Conservation (phyloP, 1,140 invertebrate species). For the Drosophila sturtevanti region DNA sequence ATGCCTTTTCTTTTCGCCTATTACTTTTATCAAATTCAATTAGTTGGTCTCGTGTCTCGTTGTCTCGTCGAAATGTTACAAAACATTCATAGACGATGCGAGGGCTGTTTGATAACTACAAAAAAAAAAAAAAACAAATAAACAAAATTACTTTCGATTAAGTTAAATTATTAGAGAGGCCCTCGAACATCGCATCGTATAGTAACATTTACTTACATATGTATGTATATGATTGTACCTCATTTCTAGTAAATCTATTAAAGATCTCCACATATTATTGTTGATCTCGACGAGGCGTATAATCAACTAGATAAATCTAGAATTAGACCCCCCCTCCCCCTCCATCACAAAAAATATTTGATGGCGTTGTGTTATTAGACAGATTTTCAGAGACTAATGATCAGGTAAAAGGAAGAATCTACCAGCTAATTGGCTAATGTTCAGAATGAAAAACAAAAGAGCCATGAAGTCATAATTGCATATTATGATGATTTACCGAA, state of each 20-base stretch:
- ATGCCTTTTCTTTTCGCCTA: conserved; percentile 22
- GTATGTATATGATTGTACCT: neutral
- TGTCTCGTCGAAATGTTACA: conserved; percentile 1
- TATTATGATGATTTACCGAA: conserved; percentile 7
- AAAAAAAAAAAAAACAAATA: too few species aligned
- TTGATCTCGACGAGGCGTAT: conserved; percentile 41
- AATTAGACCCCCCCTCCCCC: too few species aligned
- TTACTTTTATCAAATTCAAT: conserved; percentile 69
- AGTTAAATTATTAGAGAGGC: too few species aligned
- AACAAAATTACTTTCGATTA: neutral
- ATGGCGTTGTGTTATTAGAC: conserved; percentile 36
- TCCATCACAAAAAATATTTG: conserved; percentile 22
- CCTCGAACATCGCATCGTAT: too few species aligned
- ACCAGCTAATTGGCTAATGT: conserved; percentile 44
- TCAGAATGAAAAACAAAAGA: conserved; percentile 5
- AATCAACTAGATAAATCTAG: conserved; percentile 60
- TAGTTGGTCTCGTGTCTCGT: conserved; percentile 30
- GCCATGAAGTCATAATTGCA: conserved; percentile 49
- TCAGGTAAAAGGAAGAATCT: conserved; percentile 44
- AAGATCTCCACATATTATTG: neutral
- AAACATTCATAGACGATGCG: neutral
- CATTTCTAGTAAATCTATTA: neutral
- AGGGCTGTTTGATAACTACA: neutral
- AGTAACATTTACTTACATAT: too few species aligned
- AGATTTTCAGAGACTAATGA: conserved; percentile 49